These are phyloP conservation scores for Helarctos malayanus DNA, from an alignment of 2,797 vertebrate species.

Conservation along the genomic window DNA sequence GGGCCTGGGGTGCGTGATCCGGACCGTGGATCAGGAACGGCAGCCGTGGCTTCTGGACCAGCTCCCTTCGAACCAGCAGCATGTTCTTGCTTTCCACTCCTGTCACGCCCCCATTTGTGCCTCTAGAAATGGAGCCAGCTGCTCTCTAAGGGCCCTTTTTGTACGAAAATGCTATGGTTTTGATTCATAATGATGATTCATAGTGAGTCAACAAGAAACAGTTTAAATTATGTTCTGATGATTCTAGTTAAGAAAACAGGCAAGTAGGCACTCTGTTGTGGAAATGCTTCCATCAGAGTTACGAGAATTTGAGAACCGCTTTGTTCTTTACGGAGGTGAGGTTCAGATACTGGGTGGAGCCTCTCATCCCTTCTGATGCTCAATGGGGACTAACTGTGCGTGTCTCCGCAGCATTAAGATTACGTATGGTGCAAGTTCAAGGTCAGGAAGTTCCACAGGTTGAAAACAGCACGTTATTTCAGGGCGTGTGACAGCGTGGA, in stretches of 20 bases:
- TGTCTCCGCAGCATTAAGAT: rapidly evolving
- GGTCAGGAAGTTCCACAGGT: rapidly evolving
- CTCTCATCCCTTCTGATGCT: rapidly evolving
- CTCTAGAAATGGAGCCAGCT: neutral
- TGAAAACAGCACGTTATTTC: neutral
- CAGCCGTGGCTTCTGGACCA: rapidly evolving
- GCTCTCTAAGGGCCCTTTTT: neutral
- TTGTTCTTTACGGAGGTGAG: neutral
- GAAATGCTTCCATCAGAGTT: neutral
- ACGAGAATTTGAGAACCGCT: neutral
- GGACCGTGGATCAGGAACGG: neutral
- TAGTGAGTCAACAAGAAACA: constrained; percentile 40
- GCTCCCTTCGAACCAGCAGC: neutral
- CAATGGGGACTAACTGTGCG: rapidly evolving
- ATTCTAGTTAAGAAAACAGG: constrained; percentile 6
- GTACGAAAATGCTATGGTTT: neutral
- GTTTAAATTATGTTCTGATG: neutral
- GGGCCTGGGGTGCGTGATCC: rapidly evolving
- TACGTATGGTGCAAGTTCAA: rapidly evolving
- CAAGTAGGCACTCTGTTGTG: rapidly evolving
- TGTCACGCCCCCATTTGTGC: rapidly evolving
- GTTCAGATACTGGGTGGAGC: rapidly evolving
- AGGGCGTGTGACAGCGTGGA: rapidly evolving
- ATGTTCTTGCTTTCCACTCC: rapidly evolving
- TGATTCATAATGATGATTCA: constrained; percentile 54